Conservation (phyloP, 2,888 invertebrate genomes). For the Odontomyia ornata region DNA sequence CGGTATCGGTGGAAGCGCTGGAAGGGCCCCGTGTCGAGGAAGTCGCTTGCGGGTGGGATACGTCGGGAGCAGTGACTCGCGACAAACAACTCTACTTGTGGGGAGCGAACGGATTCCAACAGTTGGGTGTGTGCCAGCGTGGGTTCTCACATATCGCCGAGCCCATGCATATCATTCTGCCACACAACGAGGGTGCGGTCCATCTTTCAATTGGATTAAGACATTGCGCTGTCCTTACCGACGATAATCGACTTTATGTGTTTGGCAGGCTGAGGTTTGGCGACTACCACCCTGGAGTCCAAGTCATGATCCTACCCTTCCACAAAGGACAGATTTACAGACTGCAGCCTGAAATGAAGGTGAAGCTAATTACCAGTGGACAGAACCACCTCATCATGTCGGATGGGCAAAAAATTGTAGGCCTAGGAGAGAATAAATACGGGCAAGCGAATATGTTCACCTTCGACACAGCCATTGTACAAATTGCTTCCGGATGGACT, state of each 20-base stretch:
- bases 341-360: constrained; percentile 64
- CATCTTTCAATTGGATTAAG: constrained; percentile 60
- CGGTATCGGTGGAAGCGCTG: constrained; percentile 67
- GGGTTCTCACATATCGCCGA: constrained; percentile 59
- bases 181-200: constrained; percentile 56
- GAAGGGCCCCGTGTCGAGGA: constrained; percentile 72
- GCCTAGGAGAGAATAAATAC: constrained; percentile 85
- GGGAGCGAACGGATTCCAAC: constrained; percentile 84
- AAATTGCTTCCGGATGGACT: constrained; percentile 77
- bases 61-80: constrained; percentile 77
- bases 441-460: constrained; percentile 72
- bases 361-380: constrained; percentile 75
- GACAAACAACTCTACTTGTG: constrained; percentile 78
- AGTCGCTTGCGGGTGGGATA: constrained; percentile 84
- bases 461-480: constrained; percentile 67
- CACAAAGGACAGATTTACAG: constrained; percentile 59
- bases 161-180: constrained; percentile 59
- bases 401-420: constrained; percentile 68
- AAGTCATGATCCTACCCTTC: constrained; percentile 57
- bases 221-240: constrained; percentile 60
- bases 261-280: constrained; percentile 59
- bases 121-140: constrained; percentile 72
- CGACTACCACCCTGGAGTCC: constrained; percentile 56
- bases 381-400: constrained; percentile 73
- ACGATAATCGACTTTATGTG: constrained; percentile 59